These are phyloP conservation scores for Microdon myrmicae DNA, from an alignment of 2,888 invertebrate genomes.

Conservation along the genomic window DNA sequence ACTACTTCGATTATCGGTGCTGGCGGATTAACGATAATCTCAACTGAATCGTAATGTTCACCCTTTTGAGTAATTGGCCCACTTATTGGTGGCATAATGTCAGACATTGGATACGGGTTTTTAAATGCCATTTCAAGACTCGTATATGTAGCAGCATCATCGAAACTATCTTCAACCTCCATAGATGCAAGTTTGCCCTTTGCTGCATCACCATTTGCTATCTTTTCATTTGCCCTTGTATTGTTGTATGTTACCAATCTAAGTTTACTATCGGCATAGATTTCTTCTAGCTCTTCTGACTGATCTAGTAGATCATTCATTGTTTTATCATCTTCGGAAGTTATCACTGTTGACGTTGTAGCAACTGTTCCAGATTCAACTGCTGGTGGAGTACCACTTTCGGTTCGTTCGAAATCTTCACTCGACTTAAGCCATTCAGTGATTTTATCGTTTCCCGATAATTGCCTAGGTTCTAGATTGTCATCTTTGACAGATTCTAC, in stretches of 20 bases:
- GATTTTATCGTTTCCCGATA: slow-evolving; percentile 62
- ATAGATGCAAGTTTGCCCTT: slow-evolving; percentile 57
- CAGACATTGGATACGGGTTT: slow-evolving; percentile 77
- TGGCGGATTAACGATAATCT: slow-evolving; percentile 64
- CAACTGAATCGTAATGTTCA: slow-evolving; percentile 65
- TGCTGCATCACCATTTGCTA: slow-evolving; percentile 54
- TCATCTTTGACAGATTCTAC: slow-evolving; percentile 32
- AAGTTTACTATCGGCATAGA: slow-evolving; percentile 78
- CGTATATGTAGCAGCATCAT: slow-evolving; percentile 83
- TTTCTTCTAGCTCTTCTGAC: slow-evolving; percentile 83
- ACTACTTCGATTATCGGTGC: slow-evolving; percentile 69
- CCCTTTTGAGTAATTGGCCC: slow-evolving; percentile 65
- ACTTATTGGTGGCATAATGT: slow-evolving; percentile 67
- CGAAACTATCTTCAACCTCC: slow-evolving; percentile 75
- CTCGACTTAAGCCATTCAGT: slow-evolving; percentile 65
- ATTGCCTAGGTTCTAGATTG: slow-evolving; percentile 51
- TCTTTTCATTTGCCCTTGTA: slow-evolving; percentile 61
- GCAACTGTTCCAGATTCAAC: slow-evolving; percentile 51
- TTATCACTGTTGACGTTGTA: slow-evolving; percentile 56
- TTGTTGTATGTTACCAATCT: slow-evolving; percentile 69
- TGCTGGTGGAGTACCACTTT: slow-evolving; percentile 58
- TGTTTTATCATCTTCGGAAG: slow-evolving; percentile 70
- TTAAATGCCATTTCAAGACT: slow-evolving; percentile 87
- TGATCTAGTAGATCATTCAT: slow-evolving; percentile 79
- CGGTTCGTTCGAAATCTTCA: slow-evolving; percentile 60